Conservation (phyloP, 2,113 vertebrate genomes). For the Halichoeres trimaculatus region DNA sequence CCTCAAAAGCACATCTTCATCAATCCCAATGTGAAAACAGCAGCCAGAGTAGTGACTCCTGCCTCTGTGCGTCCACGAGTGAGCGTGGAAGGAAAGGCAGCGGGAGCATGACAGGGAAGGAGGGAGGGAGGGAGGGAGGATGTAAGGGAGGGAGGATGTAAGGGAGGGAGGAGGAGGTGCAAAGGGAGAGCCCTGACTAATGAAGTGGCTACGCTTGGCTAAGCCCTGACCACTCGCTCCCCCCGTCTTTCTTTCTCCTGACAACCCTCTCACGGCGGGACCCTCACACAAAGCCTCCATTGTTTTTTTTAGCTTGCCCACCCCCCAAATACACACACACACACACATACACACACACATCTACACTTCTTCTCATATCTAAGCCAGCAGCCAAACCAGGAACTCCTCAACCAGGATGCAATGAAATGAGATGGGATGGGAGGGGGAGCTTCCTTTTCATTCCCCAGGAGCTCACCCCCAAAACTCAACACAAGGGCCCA, state of each 20-base stretch:
- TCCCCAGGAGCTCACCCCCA: background rate
- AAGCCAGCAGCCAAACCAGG: slow-evolving; percentile 24
- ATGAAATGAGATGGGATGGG: slow-evolving; percentile 36
- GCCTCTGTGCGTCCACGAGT: slow-evolving; percentile 53
- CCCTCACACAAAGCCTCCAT: slow-evolving; percentile 76
- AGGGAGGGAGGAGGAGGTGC: slow-evolving; percentile 59
- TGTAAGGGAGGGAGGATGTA: slow-evolving; percentile 47
- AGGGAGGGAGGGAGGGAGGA: slow-evolving; percentile 41
- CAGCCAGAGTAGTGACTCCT: slow-evolving; percentile 29
- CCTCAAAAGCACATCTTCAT: slow-evolving; percentile 19
- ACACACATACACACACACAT: slow-evolving; percentile 22
- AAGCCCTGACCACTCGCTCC: slow-evolving; percentile 33
- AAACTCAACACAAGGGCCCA: background rate
- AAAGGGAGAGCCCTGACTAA: slow-evolving; percentile 73
- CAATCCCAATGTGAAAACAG: background rate
- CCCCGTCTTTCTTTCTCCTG: background rate
- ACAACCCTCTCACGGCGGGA: slow-evolving; percentile 70
- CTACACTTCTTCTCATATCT: slow-evolving; percentile 15
- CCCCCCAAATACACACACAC: slow-evolving; percentile 17
- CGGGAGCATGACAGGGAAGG: slow-evolving; percentile 40
- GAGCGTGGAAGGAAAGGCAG: slow-evolving; percentile 43
- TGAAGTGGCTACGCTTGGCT: slow-evolving; percentile 75
- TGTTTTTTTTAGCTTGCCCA: slow-evolving; percentile 64
- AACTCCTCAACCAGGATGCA: slow-evolving; percentile 42
- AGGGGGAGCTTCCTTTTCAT: slow-evolving; percentile 31